Evolutionary conservation across 2,113 vertebrate genomes (phyloP).

Genomic region (Bothrops jararaca): DNA sequence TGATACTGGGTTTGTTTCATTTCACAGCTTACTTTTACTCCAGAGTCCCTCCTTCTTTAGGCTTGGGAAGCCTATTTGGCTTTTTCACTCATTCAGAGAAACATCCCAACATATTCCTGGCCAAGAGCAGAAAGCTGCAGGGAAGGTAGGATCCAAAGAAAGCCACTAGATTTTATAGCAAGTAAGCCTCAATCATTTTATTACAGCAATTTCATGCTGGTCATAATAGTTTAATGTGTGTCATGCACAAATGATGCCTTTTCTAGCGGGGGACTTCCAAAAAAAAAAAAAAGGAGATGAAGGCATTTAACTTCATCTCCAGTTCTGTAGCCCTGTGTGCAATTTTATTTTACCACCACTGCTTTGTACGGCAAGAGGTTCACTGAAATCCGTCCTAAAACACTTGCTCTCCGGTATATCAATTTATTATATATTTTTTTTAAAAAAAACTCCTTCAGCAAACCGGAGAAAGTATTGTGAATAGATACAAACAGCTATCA

Average conservation of each 20-base stretch:
- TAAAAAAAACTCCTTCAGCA: conserved; percentile 67
- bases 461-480: conserved; percentile 78
- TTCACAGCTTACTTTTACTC: neutral
- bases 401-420: conserved; percentile 71
- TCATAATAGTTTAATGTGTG: conserved; percentile 61
- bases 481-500: conserved; percentile 76
- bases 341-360: conserved; percentile 59
- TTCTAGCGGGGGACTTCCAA: conserved; percentile 48
- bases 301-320: conserved; percentile 45
- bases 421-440: conserved; percentile 71
- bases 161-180: conserved; percentile 88
- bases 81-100: conserved; percentile 83
- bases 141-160: conserved; percentile 81
- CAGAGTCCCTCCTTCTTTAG: neutral
- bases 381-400: conserved; percentile 64
- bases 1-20: neutral
- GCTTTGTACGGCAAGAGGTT: conserved; percentile 56
- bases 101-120: conserved; percentile 77
- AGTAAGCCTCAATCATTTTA: conserved; percentile 70
- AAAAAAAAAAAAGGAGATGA: conserved; percentile 27
- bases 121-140: conserved; percentile 83
- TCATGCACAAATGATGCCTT: conserved; percentile 67
- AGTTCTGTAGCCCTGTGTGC: conserved; percentile 41
- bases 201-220: conserved; percentile 59
- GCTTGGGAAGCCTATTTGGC: conserved; percentile 73